A percentile compares a stretch with the other conserved stretches of the same genome.
Evolutionary conservation across 2,888 invertebrate genomes (phyloP).

Genomic region (Aleiodes alternator): DNA sequence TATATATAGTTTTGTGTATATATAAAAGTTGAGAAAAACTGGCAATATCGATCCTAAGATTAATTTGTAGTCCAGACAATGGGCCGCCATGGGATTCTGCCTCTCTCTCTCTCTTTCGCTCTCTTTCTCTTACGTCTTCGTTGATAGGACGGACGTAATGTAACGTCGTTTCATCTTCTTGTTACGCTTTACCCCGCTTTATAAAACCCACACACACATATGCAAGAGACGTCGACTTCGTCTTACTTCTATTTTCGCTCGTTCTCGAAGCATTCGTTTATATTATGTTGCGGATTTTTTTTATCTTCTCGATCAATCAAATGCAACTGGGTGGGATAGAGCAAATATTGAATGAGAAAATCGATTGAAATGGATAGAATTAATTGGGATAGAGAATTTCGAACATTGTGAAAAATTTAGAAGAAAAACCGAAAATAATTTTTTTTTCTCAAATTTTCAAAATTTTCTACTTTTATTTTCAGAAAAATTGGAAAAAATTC

Average conservation of each 20-base stretch:
- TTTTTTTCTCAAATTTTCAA: too few relatives aligned
- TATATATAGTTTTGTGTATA: constrained; percentile 44
- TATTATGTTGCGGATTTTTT: background rate
- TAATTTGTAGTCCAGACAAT: constrained; percentile 75
- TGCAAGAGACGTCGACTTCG: background rate
- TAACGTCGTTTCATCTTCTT: constrained; percentile 64
- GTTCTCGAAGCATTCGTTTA: constrained; percentile 32
- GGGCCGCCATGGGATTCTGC: constrained; percentile 69
- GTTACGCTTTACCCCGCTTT: constrained; percentile 54
- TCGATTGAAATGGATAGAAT: too few relatives aligned
- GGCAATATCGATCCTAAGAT: constrained; percentile 72
- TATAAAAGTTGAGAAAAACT: constrained; percentile 50
- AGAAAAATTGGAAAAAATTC: too few relatives aligned
- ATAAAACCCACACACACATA: constrained; percentile 43
- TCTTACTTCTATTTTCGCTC: constrained; percentile 14
- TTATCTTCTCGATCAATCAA: background rate
- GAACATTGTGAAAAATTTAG: too few relatives aligned
- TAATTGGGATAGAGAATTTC: too few relatives aligned
- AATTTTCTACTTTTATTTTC: too few relatives aligned
- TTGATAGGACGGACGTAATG: constrained; percentile 66
- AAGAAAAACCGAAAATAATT: too few relatives aligned
- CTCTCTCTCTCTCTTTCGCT: constrained; percentile 49
- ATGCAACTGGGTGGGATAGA: too few relatives aligned
- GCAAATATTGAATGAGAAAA: too few relatives aligned
- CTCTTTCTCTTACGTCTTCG: constrained; percentile 57